Evolutionary conservation across 2,113 vertebrate species (phyloP).

Genomic region (Thamnaconus septentrionalis): DNA sequence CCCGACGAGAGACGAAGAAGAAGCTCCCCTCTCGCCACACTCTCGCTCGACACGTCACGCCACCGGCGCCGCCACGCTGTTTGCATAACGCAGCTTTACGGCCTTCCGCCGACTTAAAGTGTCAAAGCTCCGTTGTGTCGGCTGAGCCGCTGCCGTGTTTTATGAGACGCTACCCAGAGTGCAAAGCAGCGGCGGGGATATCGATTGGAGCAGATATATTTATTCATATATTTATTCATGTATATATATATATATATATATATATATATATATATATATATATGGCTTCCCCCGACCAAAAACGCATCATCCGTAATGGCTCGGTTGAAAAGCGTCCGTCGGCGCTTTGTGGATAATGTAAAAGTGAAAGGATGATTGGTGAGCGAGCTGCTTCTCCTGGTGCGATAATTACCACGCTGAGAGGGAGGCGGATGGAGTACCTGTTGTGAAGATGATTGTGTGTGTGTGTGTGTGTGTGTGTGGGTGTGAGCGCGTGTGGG

Average conservation of each 20-base stretch:
- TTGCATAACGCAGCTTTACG: conserved; percentile 38
- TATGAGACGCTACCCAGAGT: conserved; percentile 3
- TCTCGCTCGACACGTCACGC: conserved; percentile 5
- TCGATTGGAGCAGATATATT: conserved; percentile 33
- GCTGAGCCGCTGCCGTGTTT: conserved; percentile 38
- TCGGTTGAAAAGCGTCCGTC: conserved; percentile 8
- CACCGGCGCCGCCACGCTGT: conserved; percentile 8
- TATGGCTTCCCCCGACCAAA: conserved; percentile 24
- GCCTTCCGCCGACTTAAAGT: conserved; percentile 24
- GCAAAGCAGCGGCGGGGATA: conserved; percentile 6
- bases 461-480: conserved; percentile 17
- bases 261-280: conserved; percentile 12
- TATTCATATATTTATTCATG: too few relatives aligned
- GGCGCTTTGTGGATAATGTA: conserved; percentile 46
- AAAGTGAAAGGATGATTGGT: conserved; percentile 60
- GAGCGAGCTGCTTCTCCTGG: conserved; percentile 51
- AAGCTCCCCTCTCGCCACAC: too few relatives aligned
- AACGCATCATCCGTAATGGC: conserved; percentile 39
- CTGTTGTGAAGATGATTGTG: conserved; percentile 39
- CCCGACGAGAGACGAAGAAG: too few relatives aligned
- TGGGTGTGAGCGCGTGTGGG: too few relatives aligned
- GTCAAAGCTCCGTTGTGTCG: conserved; percentile 24
- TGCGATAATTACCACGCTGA: conserved; percentile 57
- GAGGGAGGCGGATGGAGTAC: conserved; percentile 48
- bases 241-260: too few relatives aligned